Conservation (phyloP, 2,797 vertebrate species). For the Steatocranus sp. region DNA sequence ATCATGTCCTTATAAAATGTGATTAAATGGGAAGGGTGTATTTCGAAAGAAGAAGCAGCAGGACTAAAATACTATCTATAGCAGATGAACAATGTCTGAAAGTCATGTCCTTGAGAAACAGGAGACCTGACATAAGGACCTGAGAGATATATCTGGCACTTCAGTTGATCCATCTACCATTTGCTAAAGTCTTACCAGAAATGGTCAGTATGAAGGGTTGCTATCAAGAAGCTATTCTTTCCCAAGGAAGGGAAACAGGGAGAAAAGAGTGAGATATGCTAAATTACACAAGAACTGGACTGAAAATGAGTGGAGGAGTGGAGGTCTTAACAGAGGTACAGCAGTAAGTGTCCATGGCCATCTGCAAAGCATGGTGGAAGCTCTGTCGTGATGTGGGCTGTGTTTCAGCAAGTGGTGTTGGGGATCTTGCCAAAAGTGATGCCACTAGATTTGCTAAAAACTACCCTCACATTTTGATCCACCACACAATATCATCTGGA, state of each 20-base stretch:
- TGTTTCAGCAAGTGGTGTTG: background rate
- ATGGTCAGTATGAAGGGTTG: background rate
- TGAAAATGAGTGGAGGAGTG: background rate
- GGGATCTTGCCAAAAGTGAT: background rate
- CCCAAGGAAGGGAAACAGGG: background rate
- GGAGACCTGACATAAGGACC: background rate
- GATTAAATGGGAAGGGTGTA: background rate
- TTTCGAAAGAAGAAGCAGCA: background rate
- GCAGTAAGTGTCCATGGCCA: background rate
- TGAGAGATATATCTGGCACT: background rate
- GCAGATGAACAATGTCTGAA: background rate
- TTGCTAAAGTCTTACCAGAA: background rate
- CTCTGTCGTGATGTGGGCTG: background rate
- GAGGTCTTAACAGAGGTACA: background rate
- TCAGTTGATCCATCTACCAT: background rate
- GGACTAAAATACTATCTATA: background rate
- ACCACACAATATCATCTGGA: background rate
- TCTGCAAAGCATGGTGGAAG: background rate
- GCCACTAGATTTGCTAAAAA: background rate
- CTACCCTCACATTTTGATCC: background rate
- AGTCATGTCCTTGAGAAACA: background rate
- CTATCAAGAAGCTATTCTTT: background rate
- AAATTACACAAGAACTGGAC: background rate
- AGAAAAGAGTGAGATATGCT: background rate
- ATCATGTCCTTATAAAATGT: background rate